Conservation (phyloP, 2,113 vertebrate genomes). For the Micromys minutus region DNA sequence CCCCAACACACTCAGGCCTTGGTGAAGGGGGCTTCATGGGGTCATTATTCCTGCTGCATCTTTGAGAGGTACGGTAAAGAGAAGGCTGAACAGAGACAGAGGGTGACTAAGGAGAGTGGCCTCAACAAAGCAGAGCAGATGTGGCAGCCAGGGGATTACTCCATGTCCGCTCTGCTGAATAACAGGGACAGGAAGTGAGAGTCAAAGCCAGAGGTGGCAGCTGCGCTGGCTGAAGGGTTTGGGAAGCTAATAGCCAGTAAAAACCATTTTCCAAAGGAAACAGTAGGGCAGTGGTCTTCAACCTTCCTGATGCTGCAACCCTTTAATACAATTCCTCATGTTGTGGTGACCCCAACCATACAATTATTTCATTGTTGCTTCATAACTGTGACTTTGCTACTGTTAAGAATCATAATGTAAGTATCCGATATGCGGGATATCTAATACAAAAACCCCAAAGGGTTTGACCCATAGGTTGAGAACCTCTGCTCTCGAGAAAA, state of each 20-base stretch:
- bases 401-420: background rate
- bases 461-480: background rate
- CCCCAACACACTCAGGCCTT: background rate
- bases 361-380: background rate
- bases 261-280: background rate
- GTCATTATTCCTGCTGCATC: background rate
- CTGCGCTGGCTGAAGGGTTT: background rate
- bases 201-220: background rate
- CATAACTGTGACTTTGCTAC: background rate
- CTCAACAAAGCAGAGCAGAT: background rate
- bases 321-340: background rate
- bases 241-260: background rate
- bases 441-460: background rate
- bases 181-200: background rate
- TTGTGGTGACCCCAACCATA: background rate
- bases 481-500: background rate
- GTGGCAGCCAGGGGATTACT: fast-evolving
- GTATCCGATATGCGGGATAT: background rate
- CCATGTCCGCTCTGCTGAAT: background rate
- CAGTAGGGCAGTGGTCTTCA: background rate
- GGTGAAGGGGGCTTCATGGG: background rate
- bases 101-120: background rate
- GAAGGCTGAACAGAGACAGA: background rate
- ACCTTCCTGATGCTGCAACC: background rate
- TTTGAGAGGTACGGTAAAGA: background rate